phyloP scores from a whole-genome alignment of 1,140 invertebrate genomes.

The Papilio machaon region DNA sequence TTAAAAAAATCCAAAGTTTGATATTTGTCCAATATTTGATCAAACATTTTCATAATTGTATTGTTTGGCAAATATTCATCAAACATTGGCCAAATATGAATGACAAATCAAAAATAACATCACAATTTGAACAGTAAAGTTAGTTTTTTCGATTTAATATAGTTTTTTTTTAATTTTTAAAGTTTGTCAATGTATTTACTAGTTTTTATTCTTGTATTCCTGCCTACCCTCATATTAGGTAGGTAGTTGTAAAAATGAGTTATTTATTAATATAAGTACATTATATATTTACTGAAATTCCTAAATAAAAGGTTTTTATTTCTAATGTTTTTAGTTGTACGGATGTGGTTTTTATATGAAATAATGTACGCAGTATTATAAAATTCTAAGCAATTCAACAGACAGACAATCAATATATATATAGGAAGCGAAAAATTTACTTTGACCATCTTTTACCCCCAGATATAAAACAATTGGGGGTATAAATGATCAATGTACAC shows the following conservation, averaged over 20 bases:
- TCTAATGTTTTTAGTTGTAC: background rate
- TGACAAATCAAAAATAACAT: background rate
- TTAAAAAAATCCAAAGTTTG: no score
- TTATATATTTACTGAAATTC: no score
- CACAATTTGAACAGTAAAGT: background rate
- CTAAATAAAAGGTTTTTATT: no score
- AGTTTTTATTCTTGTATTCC: background rate
- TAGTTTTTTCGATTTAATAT: background rate
- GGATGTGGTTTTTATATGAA: conserved; percentile 1
- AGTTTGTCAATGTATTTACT: background rate
- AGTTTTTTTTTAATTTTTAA: background rate
- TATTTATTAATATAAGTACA: conserved; percentile 4
- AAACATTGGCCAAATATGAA: no score
- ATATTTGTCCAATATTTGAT: background rate
- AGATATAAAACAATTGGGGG: no score
- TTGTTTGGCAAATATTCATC: background rate
- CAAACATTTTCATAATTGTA: background rate
- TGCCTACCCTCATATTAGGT: background rate
- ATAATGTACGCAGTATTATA: conserved; percentile 30
- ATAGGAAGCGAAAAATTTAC: no score
- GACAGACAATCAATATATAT: background rate
- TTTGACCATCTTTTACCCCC: no score
- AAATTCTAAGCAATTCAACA: background rate
- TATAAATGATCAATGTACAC: no score
- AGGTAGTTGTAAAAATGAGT: background rate